Conservation (phyloP, 2,888 invertebrate species). For the Lycocerus yunnanus region DNA sequence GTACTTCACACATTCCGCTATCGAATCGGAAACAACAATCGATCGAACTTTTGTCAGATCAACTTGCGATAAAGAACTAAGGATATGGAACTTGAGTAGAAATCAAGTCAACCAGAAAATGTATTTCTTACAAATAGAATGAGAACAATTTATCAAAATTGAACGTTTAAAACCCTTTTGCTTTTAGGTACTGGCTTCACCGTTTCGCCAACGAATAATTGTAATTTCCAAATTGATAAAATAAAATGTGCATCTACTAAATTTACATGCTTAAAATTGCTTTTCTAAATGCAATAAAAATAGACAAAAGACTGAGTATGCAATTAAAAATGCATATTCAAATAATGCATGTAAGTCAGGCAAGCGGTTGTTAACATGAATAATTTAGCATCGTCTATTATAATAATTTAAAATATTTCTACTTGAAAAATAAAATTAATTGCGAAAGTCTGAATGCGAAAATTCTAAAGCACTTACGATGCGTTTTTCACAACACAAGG, state of each 20-base stretch:
- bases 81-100: conserved; percentile 22
- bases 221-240: neutral
- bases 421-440: neutral
- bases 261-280: neutral
- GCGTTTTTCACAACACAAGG: neutral
- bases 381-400: neutral
- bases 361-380: neutral
- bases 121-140: conserved; percentile 28
- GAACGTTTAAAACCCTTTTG: conserved; percentile 24
- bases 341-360: neutral
- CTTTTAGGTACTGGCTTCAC: neutral
- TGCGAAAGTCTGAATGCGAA: neutral
- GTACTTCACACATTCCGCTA: conserved; percentile 22
- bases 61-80: conserved; percentile 17
- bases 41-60: conserved; percentile 22
- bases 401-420: neutral
- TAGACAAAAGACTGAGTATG: neutral
- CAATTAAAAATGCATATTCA: neutral
- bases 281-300: neutral
- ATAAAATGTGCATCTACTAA: neutral
- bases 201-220: neutral
- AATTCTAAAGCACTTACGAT: neutral
- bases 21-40: conserved; percentile 20
- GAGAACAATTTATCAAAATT: conserved; percentile 34
- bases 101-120: conserved; percentile 32